phyloP scores from a whole-genome alignment of 1,140 invertebrate genomes.

The Cryptotermes secundus region DNA sequence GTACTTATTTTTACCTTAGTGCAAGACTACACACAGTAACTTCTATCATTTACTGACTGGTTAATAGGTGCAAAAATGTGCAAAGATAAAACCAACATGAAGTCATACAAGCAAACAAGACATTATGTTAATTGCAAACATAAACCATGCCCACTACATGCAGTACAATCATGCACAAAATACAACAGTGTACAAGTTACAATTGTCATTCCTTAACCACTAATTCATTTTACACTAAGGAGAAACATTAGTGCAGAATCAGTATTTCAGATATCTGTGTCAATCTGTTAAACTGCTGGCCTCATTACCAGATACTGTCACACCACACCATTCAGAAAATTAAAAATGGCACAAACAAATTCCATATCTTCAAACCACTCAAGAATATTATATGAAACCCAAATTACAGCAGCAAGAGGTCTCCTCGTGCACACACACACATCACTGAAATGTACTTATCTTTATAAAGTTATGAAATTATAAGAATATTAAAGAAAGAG shows the following conservation, averaged over 20 bases:
- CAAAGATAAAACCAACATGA: neutral
- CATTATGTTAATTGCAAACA: neutral
- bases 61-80: neutral
- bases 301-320: too few relatives aligned
- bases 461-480: too few relatives aligned
- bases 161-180: neutral
- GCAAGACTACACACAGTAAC: neutral
- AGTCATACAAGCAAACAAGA: neutral
- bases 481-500: too few relatives aligned
- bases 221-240: neutral
- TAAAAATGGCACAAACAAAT: too few relatives aligned
- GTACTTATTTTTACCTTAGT: neutral
- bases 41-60: neutral
- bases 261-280: neutral
- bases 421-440: too few relatives aligned
- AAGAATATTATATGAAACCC: too few relatives aligned
- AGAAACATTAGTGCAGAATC: neutral
- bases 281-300: neutral
- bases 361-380: too few relatives aligned
- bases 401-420: too few relatives aligned
- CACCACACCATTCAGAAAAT: too few relatives aligned
- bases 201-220: neutral
- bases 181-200: neutral
- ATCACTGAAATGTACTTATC: too few relatives aligned
- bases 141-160: neutral